phyloP scores from a whole-genome alignment of 2,797 vertebrate species.

The Enteromius radiatus region DNA sequence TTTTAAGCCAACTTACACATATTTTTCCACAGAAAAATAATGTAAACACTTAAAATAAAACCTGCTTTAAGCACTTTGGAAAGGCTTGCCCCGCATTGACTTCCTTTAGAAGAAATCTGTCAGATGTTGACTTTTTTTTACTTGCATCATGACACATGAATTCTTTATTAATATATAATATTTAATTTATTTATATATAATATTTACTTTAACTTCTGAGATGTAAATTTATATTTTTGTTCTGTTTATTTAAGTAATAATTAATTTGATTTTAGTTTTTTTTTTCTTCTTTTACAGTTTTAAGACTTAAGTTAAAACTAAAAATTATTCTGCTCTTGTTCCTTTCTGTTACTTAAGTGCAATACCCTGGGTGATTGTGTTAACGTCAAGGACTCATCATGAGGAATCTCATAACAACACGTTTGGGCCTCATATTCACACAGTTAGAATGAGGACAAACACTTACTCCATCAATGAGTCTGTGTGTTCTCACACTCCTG shows the following conservation, averaged over 20 bases:
- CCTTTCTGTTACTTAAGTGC: neutral
- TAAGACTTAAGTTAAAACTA: neutral
- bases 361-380: neutral
- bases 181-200: neutral
- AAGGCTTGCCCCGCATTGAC: neutral
- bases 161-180: neutral
- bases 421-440: neutral
- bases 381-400: slow-evolving; percentile 26
- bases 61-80: neutral
- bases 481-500: slow-evolving; percentile 37
- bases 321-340: neutral
- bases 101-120: neutral
- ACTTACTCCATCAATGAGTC: slow-evolving; percentile 6
- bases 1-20: neutral
- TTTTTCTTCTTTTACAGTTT: neutral
- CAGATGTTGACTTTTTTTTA: neutral
- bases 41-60: no score
- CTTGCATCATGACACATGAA: neutral
- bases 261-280: no score
- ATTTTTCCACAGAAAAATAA: neutral
- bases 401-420: slow-evolving; percentile 38
- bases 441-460: slow-evolving; percentile 20
- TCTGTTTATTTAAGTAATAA: neutral
- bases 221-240: neutral
- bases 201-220: neutral